Evolutionary conservation across 2,888 invertebrate genomes (phyloP), one percentile per base, ranked within the genome.

Genomic region (Pinctada fucata): DNA sequence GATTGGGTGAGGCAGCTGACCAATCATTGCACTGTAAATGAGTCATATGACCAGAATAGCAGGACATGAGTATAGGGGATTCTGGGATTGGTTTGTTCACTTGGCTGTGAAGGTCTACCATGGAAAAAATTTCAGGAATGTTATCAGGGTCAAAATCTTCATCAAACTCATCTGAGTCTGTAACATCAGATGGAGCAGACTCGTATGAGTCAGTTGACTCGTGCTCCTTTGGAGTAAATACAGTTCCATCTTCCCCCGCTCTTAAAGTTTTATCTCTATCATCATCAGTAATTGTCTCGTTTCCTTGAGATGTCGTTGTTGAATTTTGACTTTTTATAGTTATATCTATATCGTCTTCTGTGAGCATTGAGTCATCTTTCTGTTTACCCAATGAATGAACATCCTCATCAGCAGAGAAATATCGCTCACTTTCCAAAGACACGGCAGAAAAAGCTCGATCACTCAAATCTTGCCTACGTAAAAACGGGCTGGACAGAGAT

Each of bases 371-470:
- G 47, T 69, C 48, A 65, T 10, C 47, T n/a, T 72, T 76, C n/a
- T 52, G 72, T 16, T 83, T 80, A 10, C 79, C 75, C 2, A 72
- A 64, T 5, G 74, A 74, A 3, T 72, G 73, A 10, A 75, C 52
- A 68, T 97, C 97, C 93, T 98, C 97, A 90, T 97, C 97, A 0
- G 97, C 97, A 0, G 97, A 97, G 91, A 97, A 97, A 93, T 97
- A 98, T 74, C 96, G 96, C 93, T 97, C 97, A 84, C 90, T 91
- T 75, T 90, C 91, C 69, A 90, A 75, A 3, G 90, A 90, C 2
- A 84, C 77, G 10, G 83, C 84, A 0, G 90, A 90, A 47, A 67
- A 76, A 2, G 75, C 50, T n/a, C 67, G 78, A 2, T 63, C 47
- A 6, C 76, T 79, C 31, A 79, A 45, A 16, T 70, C 77, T 6